Conservation (phyloP, 1,140 invertebrate genomes). For the Formica exsecta region DNA sequence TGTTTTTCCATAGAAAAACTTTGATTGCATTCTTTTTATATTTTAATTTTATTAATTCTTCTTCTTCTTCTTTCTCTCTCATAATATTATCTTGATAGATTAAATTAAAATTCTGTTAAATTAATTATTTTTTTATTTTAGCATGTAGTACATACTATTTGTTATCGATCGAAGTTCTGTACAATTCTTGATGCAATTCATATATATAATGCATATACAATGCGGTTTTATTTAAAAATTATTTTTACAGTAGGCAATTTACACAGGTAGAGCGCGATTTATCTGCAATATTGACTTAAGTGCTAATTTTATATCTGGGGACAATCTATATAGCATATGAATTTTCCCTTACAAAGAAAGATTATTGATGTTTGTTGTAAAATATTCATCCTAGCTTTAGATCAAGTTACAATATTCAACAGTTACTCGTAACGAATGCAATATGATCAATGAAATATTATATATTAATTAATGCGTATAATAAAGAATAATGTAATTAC, state of each 20-base stretch:
- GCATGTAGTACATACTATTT: not conserved
- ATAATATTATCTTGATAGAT: not conserved
- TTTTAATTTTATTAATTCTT: conserved; percentile 8
- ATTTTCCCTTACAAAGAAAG: not conserved
- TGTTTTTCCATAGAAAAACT: too few relatives aligned
- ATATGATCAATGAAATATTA: not conserved
- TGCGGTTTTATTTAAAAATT: not conserved
- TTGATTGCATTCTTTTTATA: not conserved
- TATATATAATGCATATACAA: not conserved
- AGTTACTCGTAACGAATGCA: not conserved
- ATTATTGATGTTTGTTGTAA: conserved; percentile 50
- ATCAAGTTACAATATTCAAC: not conserved
- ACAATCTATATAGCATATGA: conserved; percentile 1
- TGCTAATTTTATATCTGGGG: not conserved
- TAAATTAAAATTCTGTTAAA: conserved; percentile 10
- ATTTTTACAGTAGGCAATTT: not conserved
- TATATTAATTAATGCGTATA: not conserved
- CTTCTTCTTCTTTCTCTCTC: too few relatives aligned
- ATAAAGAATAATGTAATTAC: not conserved
- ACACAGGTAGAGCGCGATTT: not conserved
- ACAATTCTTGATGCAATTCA: not conserved
- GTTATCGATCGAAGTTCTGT: not conserved
- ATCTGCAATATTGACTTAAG: not conserved
- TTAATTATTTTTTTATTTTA: not conserved
- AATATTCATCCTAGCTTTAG: conserved; percentile 31